Conservation (phyloP, 2,113 vertebrate species). For the Dunckerocampus dactyliophorus region DNA sequence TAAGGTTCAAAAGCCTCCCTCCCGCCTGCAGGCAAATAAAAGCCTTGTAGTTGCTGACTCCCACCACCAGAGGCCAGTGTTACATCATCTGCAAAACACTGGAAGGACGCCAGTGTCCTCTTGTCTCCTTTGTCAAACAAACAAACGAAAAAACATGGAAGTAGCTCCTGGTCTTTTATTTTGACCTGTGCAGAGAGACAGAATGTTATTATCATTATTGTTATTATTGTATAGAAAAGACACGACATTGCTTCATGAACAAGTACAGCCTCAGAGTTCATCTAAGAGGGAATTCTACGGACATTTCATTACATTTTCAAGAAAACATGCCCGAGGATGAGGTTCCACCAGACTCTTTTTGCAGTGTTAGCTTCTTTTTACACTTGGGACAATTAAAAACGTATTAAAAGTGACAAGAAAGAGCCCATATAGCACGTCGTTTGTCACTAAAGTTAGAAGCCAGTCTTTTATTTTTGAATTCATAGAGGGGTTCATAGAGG, state of each 20-base stretch:
- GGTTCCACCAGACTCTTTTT: too few species aligned
- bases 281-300: too few species aligned
- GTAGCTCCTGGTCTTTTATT: slow-evolving; percentile 52
- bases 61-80: slow-evolving; percentile 57
- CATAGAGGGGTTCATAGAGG: too few species aligned
- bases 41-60: slow-evolving; percentile 37
- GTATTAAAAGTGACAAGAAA: too few species aligned
- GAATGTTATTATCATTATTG: too few species aligned
- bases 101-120: slow-evolving; percentile 2
- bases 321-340: too few species aligned
- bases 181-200: slow-evolving; percentile 53
- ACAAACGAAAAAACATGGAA: slow-evolving; percentile 27
- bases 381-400: too few species aligned
- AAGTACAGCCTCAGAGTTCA: neutral
- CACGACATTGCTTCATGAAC: neutral
- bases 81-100: slow-evolving; percentile 33
- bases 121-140: neutral
- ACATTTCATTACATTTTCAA: too few species aligned
- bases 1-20: neutral
- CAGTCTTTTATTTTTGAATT: neutral
- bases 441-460: too few species aligned
- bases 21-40: neutral
- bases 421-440: too few species aligned
- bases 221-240: neutral
- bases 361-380: too few species aligned